Conservation (phyloP, 2,888 invertebrate genomes). For the Meiosimyza platycephala region DNA sequence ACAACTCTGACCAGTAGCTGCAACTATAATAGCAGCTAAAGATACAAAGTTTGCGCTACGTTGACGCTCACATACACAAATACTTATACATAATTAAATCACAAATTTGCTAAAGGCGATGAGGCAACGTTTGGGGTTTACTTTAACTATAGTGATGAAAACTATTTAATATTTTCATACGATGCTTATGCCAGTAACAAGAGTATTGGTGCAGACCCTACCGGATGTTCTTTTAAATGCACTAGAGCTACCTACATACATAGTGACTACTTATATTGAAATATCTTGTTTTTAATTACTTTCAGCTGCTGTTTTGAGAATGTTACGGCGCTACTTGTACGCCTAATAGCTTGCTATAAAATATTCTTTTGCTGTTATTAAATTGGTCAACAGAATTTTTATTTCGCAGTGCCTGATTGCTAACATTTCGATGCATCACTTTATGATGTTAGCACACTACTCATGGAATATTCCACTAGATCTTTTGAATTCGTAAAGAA, state of each 20-base stretch:
- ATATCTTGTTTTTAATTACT: slow-evolving; percentile 32
- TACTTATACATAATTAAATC: slow-evolving; percentile 34
- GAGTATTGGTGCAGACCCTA: neutral
- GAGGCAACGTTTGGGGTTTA: slow-evolving; percentile 9
- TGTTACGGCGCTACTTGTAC: neutral
- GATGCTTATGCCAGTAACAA: neutral
- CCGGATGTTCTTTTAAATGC: neutral
- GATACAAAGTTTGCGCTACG: slow-evolving; percentile 17
- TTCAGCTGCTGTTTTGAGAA: slow-evolving; percentile 28
- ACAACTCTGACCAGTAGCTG: neutral
- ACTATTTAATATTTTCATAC: slow-evolving; percentile 1
- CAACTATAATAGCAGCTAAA: neutral
- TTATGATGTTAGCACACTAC: neutral
- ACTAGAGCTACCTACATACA: neutral
- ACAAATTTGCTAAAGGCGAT: slow-evolving; percentile 19
- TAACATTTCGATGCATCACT: neutral
- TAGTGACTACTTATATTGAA: slow-evolving; percentile 25
- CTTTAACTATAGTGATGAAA: slow-evolving; percentile 2
- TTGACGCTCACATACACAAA: too few species aligned
- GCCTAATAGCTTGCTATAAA: too few species aligned
- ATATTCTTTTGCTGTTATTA: too few species aligned
- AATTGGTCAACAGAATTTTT: too few species aligned
- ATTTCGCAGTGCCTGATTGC: neutral
- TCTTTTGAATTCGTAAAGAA: too few species aligned
- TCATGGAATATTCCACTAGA: too few species aligned